Evolutionary conservation across 2,888 invertebrate species (phyloP).

Genomic region (Tenthredo mesomela): DNA sequence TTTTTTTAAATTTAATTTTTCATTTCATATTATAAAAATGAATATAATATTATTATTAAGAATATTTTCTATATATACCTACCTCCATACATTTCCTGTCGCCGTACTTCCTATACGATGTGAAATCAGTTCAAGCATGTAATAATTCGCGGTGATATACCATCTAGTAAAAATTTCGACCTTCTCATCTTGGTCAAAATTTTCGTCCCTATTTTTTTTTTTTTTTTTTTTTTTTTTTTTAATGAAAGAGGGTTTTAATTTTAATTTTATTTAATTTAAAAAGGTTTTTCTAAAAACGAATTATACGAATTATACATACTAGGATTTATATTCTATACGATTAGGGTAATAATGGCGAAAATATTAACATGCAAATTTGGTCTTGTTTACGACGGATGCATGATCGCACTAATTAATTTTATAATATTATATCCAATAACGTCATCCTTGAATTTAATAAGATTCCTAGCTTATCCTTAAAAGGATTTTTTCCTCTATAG

Average conservation of each 20-base stretch:
- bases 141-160: constrained; percentile 70
- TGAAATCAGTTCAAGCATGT: constrained; percentile 71
- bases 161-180: constrained; percentile 67
- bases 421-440: background rate
- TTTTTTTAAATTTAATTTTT: too few relatives aligned
- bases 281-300: background rate
- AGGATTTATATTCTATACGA: background rate
- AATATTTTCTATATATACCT: too few relatives aligned
- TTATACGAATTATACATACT: background rate
- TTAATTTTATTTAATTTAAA: background rate
- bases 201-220: background rate
- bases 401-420: constrained; percentile 56
- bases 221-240: too few relatives aligned
- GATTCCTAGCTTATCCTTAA: background rate
- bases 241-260: background rate
- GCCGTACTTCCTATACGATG: constrained; percentile 66
- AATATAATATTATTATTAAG: background rate
- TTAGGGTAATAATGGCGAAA: background rate
- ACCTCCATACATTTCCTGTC: constrained; percentile 71
- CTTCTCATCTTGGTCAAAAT: constrained; percentile 55
- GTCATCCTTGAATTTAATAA: background rate
- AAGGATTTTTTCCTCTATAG: constrained; percentile 12
- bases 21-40: background rate
- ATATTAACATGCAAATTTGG: constrained; percentile 60
- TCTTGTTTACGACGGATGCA: constrained; percentile 57